Evolutionary conservation across 2,888 invertebrate species (phyloP), one percentile per base, ranked within the genome.

Genomic region (Tanytarsus gracilentus): DNA sequence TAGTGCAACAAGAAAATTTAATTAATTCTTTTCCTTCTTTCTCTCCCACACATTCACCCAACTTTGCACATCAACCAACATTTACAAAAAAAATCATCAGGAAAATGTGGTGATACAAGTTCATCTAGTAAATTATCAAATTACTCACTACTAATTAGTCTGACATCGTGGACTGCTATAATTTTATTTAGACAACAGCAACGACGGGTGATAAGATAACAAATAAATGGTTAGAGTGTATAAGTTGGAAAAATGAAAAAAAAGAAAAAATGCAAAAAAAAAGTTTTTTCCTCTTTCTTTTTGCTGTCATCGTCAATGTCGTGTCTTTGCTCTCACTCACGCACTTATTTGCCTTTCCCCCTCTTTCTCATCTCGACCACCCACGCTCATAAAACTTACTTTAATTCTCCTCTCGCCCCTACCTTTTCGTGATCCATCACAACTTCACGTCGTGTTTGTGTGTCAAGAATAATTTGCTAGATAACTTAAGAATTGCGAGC

Each of bases 71-170:
- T 36, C 16, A 36, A n/a, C 14, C n/a, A 44, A 23, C 18, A 44
- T 21, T 6, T 23, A 7, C 18, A 44, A n/a, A 40, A 40, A 7
- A 40, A 40, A 14, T 21, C 33, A 53, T 39, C 40, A 66, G 66
- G 66, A 21, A 64, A 65, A 64, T 66, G 66, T 64, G 64, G 65
- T 40, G 66, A 65, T 52, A 62, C 65, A 29, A 66, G 63, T 62
- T 63, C 64, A 62, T 64, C 66, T 25, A 60, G 63, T 52, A 36
- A 55, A 62, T 62, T 64, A 59, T 58, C 61, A 48, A 64, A 44
- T 62, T 39, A 62, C 62, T 62, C 58, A 62, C 61, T 62, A 14
- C 25, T 63, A 48, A 62, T 63, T 48, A 61, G 18, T 55, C 52
- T 61, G 50, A 51, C 55, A 51, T 49, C 53, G 50, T 52, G 61